A percentile compares a stretch with the other conserved stretches of the same genome.
Evolutionary conservation across 2,888 invertebrate species (phyloP).

Genomic region (Zaprionus lineosus): DNA sequence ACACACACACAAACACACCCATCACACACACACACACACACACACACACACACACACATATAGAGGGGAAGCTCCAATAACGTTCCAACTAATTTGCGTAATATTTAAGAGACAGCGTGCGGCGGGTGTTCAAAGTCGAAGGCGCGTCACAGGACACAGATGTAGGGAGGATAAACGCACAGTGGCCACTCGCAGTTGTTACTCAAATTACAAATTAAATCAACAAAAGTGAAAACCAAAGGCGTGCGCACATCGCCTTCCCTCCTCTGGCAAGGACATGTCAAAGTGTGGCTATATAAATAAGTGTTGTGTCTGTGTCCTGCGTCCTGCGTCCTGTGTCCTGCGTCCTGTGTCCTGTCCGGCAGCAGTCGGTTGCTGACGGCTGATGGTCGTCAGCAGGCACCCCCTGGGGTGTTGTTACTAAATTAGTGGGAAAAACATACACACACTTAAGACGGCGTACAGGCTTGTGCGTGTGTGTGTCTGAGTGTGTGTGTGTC

Average conservation of each 20-base stretch:
- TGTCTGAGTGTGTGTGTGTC: slow-evolving; percentile 12
- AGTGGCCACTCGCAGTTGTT: slow-evolving; percentile 68
- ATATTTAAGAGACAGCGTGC: slow-evolving; percentile 54
- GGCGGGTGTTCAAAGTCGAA: slow-evolving; percentile 18
- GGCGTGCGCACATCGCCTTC: slow-evolving; percentile 31
- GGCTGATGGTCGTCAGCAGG: slow-evolving; percentile 44
- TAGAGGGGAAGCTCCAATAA: slow-evolving; percentile 57
- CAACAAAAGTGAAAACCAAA: slow-evolving; percentile 64
- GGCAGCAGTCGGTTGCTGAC: too few relatives aligned
- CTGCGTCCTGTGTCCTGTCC: slow-evolving; percentile 17
- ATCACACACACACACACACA: not conserved
- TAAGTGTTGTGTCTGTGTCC: slow-evolving; percentile 49
- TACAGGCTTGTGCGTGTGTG: slow-evolving; percentile 31
- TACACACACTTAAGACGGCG: slow-evolving; percentile 17
- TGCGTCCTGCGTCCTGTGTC: slow-evolving; percentile 32
- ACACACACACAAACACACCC: not conserved
- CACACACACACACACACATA: slow-evolving; percentile 10
- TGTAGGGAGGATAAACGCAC: slow-evolving; percentile 11
- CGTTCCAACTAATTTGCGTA: slow-evolving; percentile 76
- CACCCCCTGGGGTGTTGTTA: slow-evolving; percentile 72
- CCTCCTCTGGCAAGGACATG: slow-evolving; percentile 53
- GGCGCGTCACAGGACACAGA: slow-evolving; percentile 42
- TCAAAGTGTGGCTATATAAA: slow-evolving; percentile 60
- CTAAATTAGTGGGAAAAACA: slow-evolving; percentile 72
- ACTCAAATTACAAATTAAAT: slow-evolving; percentile 77